A percentile compares a stretch with the other conserved stretches of the same genome.
Evolutionary conservation across 2,888 invertebrate genomes (phyloP).

Genomic region (Notocelia uddmanniana): DNA sequence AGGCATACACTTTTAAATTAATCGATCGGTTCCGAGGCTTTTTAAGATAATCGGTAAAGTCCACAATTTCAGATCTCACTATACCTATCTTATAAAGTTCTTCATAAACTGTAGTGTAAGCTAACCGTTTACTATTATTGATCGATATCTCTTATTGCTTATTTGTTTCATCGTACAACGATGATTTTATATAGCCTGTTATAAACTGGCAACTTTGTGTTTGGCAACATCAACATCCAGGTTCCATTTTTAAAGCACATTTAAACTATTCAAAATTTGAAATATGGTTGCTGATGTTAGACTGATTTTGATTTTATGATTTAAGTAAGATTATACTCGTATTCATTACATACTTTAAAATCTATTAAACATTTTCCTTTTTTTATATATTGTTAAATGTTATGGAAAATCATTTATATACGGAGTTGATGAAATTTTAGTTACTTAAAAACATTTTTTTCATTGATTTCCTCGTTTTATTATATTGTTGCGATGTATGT

Average conservation of each 20-base stretch:
- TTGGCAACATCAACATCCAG: constrained; percentile 66
- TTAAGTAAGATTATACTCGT: constrained; percentile 49
- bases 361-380: constrained; percentile 23
- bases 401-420: constrained; percentile 39
- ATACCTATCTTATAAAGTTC: constrained; percentile 3
- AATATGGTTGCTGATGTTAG: constrained; percentile 67
- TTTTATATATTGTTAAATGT: constrained; percentile 37
- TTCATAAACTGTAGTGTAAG: constrained; percentile 18
- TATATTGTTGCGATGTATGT: constrained; percentile 27
- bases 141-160: constrained; percentile 13
- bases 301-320: constrained; percentile 61
- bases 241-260: constrained; percentile 54
- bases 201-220: constrained; percentile 50
- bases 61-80: background rate
- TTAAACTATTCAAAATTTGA: constrained; percentile 51
- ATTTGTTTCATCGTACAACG: constrained; percentile 34
- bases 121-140: background rate
- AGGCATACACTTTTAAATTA: background rate
- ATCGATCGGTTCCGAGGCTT: background rate
- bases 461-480: constrained; percentile 51
- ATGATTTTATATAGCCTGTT: constrained; percentile 23
- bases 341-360: constrained; percentile 50
- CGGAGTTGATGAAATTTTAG: constrained; percentile 28
- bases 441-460: constrained; percentile 50
- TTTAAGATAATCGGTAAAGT: constrained; percentile 1